phyloP scores from a whole-genome alignment of 1,140 invertebrate genomes.

The Anoplolepis gracilipes region DNA sequence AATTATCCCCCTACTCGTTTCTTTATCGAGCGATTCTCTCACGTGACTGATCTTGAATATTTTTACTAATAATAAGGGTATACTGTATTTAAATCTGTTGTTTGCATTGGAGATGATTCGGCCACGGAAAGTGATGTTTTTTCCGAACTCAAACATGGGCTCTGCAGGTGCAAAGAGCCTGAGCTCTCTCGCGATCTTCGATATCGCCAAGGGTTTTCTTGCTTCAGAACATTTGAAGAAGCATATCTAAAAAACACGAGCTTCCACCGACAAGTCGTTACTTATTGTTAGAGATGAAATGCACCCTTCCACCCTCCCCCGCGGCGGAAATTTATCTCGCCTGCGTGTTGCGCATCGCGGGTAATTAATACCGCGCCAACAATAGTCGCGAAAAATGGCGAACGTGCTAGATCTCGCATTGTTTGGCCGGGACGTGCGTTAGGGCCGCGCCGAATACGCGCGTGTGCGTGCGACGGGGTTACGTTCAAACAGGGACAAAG shows the following conservation, averaged over 20 bases:
- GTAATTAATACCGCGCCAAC: constrained; percentile 51
- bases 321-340: constrained; percentile 15
- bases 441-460: not conserved
- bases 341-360: constrained; percentile 28
- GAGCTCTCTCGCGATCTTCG: constrained; percentile 12
- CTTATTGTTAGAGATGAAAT: not conserved
- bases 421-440: constrained; percentile 17
- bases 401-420: constrained; percentile 50
- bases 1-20: too few species aligned
- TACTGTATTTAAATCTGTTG: too few species aligned
- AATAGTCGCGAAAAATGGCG: constrained; percentile 50
- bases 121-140: not conserved
- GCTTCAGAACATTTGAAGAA: constrained; percentile 58
- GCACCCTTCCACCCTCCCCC: not conserved
- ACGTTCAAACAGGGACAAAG: constrained; percentile 62
- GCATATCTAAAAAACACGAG: constrained; percentile 4
- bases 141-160: not conserved
- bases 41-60: too few species aligned
- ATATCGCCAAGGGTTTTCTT: constrained; percentile 21
- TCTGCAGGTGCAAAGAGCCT: not conserved
- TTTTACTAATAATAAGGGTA: too few species aligned
- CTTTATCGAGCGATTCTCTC: too few species aligned
- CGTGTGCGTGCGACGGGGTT: constrained; percentile 43
- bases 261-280: not conserved
- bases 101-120: not conserved